Evolutionary conservation across 2,113 vertebrate genomes (phyloP), one percentile per base, ranked within the genome.

Genomic region (Colaptes auratus): DNA sequence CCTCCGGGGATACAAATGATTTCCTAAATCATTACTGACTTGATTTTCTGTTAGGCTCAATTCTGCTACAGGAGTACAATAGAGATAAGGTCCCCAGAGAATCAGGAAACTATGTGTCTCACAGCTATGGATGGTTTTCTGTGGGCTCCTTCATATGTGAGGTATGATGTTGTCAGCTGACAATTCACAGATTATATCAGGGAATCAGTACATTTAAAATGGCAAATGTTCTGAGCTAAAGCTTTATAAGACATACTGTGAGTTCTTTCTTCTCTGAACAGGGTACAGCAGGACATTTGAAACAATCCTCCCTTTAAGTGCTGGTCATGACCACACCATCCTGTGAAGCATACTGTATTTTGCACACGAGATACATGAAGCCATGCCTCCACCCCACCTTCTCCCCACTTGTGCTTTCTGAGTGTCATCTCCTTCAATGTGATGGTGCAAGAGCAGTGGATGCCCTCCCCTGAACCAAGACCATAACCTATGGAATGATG

Each of bases 21-120:
- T 86, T 96, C 65, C 79, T 95, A 94, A 90, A 86, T 63, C 80
- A 76, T 63, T 46, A 50, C 66, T 71, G 88, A 77, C 88, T 89
- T 83, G 82, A 74, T 95, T 88, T 92, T 83, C 89, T 69, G 72
- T 39, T 90, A 78, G 78, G 23, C 44, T 74, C 17, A 55, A 30
- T 36, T 36, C 53, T 78, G 69, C 52, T 88, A 33, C 5, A 6
- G 36, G 58, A 77, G 36, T 60, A 59, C 16, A 56, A 44, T 18
- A 75, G 25, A 78, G 81, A 33, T 59, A 39, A 94, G 75, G 74
- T 70, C 44, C 46, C 46, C 56, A 23, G 72, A 76, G 74, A 56
- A 56, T 16, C 53, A 77, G 48, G 31, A 60, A 90, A 59, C 11
- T 11, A 59, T 31, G 25, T 64, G 33, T 73, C 50, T 93, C 53